Base-by-base conservation (phyloP, 2,797 vertebrate genomes). In the Myotis planiceps region DNA sequence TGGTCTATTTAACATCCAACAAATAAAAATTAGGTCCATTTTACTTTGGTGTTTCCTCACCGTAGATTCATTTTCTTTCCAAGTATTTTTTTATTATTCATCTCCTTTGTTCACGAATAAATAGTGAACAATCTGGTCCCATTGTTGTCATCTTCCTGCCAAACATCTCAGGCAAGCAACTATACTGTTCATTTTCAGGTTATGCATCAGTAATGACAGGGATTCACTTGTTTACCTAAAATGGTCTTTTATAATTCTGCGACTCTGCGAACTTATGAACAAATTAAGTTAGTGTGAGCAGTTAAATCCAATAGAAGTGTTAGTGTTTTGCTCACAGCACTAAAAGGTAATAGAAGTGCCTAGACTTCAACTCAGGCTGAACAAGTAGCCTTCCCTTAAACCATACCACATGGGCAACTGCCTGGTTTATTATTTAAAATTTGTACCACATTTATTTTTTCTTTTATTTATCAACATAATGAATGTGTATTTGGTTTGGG, bases 391-490 rank as follows among this genome's bases (percentile, higher is more conserved):
- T 81, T 66, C 25, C 16, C 12, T 68, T 76, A 84, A 93, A 45
- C 89, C 32, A 55, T 12, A 45, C 14, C 16, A 63, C 23, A 5
- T 12, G 25, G n/a, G 10, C 5, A 60, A 47, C 15, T 93, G 51
- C 37, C 21, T 47, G 25, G 34, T 21, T 88, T 87, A 71, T 32
- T 37, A 47, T 53, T 80, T 87, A 81, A 88, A 78, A 76, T 89
- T 37, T n/a, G 34, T 72, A 29, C 13, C 3, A 42, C 15, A 74
- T 32, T 94, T 92, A 60, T 71, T 80, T 27, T 65, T 82, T 65
- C 8, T 95, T 78, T 82, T 90, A 80, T 74, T 68, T 66, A 47
- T 90, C 65, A 78, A 21, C 15, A 81, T 84, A 78, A 65, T 74
- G 18, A 88, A 4, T 90, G 18, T 34, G 4, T 63, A 14, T 82